Base-by-base conservation (phyloP, 2,888 invertebrate species). In the Ormia ochracea region DNA sequence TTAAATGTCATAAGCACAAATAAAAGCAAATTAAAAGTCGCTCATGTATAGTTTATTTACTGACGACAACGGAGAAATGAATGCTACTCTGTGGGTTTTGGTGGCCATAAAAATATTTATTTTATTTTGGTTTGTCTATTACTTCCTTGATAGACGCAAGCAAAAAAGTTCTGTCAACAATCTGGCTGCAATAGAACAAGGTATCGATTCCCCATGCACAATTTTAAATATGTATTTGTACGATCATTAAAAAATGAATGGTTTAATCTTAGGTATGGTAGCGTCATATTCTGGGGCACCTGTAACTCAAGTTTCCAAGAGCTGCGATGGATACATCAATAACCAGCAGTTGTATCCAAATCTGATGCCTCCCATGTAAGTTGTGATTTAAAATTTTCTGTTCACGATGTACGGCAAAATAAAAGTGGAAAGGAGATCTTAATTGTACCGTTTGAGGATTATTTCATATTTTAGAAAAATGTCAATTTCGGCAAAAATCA, bases 41-140 rank as follows among this genome's bases (percentile, higher is more conserved):
- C 10, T 23, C 23, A 45, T 45, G 45, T 45, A 45, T 10, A 45
- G 14, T 9, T 14, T 50, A 26, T 26, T 50, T 28, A 4, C 14
- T 3, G 50, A 50, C 14, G n/a, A 56, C 14, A 50, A 12, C 7
- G 10, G 19, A 50, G 31, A 59, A 21, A 80, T 80, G 80, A 36
- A 50, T 73, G 21, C 58, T 38, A 52, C 23, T 12, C 54, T 80
- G 21, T 80, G 80, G 80, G 26, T 73, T 43, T 36, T 80, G n/a
- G 80, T 80, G 52, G 72, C 80, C 14, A 41, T 80, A 9, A 80
- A 80, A 72, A 61, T 80, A n/a, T 80, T 80, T 50, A 50, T 76
- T 7, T n/a, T 80, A 38, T 76, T 72, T 76, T 76, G 80, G 80
- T 12, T 80, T 4, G 68, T 80, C 28, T 76, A 80, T 5, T 76